A percentile compares a stretch with the other conserved stretches of the same genome.
phyloP scores from a whole-genome alignment of 2,888 invertebrate genomes.

The Oxystoma pomonae region DNA sequence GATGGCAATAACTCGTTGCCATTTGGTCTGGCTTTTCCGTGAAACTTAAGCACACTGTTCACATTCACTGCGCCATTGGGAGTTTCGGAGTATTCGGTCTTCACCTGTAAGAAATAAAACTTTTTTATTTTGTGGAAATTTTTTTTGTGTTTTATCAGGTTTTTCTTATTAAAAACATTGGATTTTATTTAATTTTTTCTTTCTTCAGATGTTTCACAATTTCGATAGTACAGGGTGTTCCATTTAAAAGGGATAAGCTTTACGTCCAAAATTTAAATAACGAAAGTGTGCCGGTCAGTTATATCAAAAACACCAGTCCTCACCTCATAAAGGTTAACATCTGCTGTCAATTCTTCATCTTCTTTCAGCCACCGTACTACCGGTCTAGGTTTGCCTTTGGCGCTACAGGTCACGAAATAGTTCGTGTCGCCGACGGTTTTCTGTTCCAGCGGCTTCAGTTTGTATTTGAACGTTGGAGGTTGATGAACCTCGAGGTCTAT shows the following conservation, averaged over 20 bases:
- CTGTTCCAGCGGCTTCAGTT: constrained; percentile 78
- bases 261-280: too few relatives aligned
- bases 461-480: constrained; percentile 78
- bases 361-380: constrained; percentile 84
- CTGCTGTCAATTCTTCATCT: constrained; percentile 71
- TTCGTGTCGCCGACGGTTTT: constrained; percentile 74
- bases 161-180: too few relatives aligned
- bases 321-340: constrained; percentile 69
- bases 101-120: constrained; percentile 52
- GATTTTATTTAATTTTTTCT: too few relatives aligned
- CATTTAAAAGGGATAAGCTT: too few relatives aligned
- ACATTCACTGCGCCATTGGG: constrained; percentile 78
- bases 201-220: too few relatives aligned
- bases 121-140: too few relatives aligned
- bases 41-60: constrained; percentile 76
- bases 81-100: constrained; percentile 71
- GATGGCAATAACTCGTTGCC: constrained; percentile 74
- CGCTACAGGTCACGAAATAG: constrained; percentile 78
- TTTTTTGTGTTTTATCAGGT: too few relatives aligned
- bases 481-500: constrained; percentile 84
- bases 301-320: too few relatives aligned
- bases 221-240: too few relatives aligned
- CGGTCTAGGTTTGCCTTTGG: constrained; percentile 85
- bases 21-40: constrained; percentile 72
- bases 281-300: too few relatives aligned